Base-by-base conservation (phyloP, 1,140 invertebrate species). In the Euschistus heros region DNA sequence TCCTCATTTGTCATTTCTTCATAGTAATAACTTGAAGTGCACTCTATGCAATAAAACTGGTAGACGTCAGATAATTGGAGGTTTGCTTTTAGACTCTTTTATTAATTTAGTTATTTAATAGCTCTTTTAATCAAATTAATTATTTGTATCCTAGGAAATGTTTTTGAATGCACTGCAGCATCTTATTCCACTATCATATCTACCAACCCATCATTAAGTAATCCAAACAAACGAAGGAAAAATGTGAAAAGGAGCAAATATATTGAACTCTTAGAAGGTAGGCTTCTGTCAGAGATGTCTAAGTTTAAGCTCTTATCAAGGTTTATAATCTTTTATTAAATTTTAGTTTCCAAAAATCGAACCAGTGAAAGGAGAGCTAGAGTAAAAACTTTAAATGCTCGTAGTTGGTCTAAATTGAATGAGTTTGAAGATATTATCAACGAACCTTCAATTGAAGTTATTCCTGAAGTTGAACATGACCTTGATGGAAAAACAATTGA, bases 211-310 rank as follows among this genome's bases (percentile, higher is more conserved):
- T 37, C 33, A 37, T 1, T 57, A 26, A 22, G 15, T 57, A 57
- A 57, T 57, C 18, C 18, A 8, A 26, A 24, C 5, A 57, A 57
- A 24, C 26, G 15, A 18, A 57, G 24, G 54, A 57, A 26, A 26
- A 24, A 24, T 27, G 26, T 20, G 22, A 57, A 57, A 26, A 57
- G 24, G 15, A 22, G 18, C 24, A 57, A 57, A 26, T 57, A 57
- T 26, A 26, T 26, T 22, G 54, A 57, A 24, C 24, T 57, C 2
- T 26, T 57, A 24, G 54, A 57, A 57, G 54, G 54, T 57, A 57
- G 15, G n/a, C 2, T 10, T 24, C 15, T 24, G 10, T 57, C 6
- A 14, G 22, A 47, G 2, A 50, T 50, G 6, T 6, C 15, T 26
- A 26, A 27, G 24, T 26, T 24, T 24, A 57, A 6, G 5, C 22